Evolutionary conservation across 2,113 vertebrate genomes (phyloP).

Genomic region (Gnathochromis pfefferi): DNA sequence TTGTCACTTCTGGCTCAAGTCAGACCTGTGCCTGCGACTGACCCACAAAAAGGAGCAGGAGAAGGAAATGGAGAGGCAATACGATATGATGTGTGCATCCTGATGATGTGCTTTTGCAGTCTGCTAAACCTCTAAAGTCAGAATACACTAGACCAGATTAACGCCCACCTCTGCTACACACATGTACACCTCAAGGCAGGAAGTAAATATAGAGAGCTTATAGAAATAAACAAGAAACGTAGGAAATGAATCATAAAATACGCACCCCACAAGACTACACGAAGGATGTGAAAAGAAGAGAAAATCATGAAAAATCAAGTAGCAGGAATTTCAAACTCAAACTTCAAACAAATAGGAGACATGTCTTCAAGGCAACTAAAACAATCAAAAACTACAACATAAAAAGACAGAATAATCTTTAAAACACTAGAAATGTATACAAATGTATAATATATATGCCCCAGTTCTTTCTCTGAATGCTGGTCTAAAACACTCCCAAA

Average conservation of each 20-base stretch:
- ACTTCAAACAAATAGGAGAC: not conserved
- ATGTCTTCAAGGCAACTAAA: not conserved
- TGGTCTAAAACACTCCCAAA: not conserved
- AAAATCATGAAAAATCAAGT: not conserved
- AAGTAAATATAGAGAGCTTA: not conserved
- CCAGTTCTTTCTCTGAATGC: not conserved
- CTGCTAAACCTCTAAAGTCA: not conserved
- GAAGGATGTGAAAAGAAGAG: not conserved
- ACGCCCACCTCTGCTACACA: not conserved
- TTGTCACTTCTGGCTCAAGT: not conserved
- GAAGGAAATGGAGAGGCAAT: not conserved
- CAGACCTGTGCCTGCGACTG: conserved; percentile 2
- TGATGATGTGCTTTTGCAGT: not conserved
- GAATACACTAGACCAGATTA: not conserved
- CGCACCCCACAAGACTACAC: not conserved
- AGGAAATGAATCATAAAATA: not conserved
- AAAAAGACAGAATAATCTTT: not conserved
- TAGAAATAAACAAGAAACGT: not conserved
- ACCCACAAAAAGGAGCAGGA: not conserved
- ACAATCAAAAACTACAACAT: not conserved
- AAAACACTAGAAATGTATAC: not conserved
- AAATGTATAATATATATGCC: not conserved
- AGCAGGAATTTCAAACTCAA: not conserved
- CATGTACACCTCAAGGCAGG: not conserved
- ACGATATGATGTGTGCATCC: not conserved